A percentile compares a stretch with the other conserved stretches of the same genome.
These are phyloP conservation scores for Stenolophus ochropezus DNA, from an alignment of 2,888 invertebrate genomes.

Conservation along the genomic window DNA sequence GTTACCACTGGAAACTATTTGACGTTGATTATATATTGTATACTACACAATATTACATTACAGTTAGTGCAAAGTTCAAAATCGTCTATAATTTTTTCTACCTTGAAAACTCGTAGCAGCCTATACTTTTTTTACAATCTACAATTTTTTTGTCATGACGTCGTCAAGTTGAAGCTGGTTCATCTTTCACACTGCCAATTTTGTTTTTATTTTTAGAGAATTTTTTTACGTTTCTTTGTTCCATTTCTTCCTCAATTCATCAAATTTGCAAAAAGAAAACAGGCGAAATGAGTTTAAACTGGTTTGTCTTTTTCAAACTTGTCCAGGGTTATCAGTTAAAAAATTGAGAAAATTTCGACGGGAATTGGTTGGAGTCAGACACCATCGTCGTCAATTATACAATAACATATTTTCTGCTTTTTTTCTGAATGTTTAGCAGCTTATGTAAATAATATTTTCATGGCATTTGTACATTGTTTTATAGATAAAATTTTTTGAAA, in stretches of 20 bases:
- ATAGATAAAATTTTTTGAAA: no score
- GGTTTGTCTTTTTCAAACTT: neutral
- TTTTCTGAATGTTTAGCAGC: no score
- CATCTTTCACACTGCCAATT: neutral
- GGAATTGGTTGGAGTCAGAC: no score
- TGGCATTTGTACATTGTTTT: no score
- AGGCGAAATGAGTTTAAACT: neutral
- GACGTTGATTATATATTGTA: neutral
- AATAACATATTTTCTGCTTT: no score
- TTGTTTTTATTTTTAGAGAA: neutral
- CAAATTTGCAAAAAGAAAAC: neutral
- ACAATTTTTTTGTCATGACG: neutral
- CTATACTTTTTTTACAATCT: neutral
- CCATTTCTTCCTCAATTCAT: neutral
- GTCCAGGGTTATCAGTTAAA: neutral
- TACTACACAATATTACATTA: neutral
- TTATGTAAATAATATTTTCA: no score
- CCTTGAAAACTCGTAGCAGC: neutral
- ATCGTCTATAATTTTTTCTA: neutral
- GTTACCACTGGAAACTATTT: neutral
- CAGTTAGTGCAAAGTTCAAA: neutral
- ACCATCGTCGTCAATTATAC: no score
- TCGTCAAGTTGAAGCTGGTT: neutral
- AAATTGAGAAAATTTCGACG: neutral
- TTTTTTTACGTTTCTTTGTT: neutral